phyloP scores from a whole-genome alignment of 2,888 invertebrate species.

The Cataglyphis albicans region DNA sequence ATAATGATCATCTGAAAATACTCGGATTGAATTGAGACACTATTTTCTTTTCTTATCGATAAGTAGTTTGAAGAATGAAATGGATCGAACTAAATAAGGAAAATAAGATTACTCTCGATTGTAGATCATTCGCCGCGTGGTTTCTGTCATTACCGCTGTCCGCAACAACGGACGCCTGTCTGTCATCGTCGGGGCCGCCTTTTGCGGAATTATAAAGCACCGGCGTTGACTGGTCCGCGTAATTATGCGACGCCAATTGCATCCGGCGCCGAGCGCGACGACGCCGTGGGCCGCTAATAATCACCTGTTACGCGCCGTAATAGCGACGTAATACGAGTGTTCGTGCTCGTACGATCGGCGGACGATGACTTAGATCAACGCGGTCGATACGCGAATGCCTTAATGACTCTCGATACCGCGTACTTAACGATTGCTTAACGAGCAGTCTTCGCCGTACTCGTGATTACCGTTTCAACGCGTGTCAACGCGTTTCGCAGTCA shows the following conservation, averaged over 20 bases:
- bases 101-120: slow-evolving; percentile 10
- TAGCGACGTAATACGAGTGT: slow-evolving; percentile 39
- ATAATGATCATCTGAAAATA: not conserved
- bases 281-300: slow-evolving; percentile 48
- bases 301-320: slow-evolving; percentile 53
- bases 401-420: slow-evolving; percentile 44
- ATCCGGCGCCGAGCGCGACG: slow-evolving; percentile 45
- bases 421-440: slow-evolving; percentile 53
- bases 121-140: slow-evolving; percentile 24
- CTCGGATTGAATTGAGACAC: not conserved
- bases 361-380: slow-evolving; percentile 37
- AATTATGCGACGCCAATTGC: slow-evolving; percentile 47
- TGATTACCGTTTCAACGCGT: slow-evolving; percentile 48
- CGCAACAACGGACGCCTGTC: not conserved
- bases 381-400: slow-evolving; percentile 31
- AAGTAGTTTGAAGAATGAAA: not conserved
- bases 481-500: slow-evolving; percentile 32
- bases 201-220: slow-evolving; percentile 40
- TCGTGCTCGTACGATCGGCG: slow-evolving; percentile 19
- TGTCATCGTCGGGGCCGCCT: slow-evolving; percentile 24
- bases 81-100: slow-evolving; percentile 2
- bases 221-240: slow-evolving; percentile 25
- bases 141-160: slow-evolving; percentile 33
- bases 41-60: not conserved
- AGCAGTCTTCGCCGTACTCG: slow-evolving; percentile 38